Percentiles rank a stretch among this genome's conserved stretches.
phyloP scores from a whole-genome alignment of 2,113 vertebrate genomes.

The Pollimyrus isidori region DNA sequence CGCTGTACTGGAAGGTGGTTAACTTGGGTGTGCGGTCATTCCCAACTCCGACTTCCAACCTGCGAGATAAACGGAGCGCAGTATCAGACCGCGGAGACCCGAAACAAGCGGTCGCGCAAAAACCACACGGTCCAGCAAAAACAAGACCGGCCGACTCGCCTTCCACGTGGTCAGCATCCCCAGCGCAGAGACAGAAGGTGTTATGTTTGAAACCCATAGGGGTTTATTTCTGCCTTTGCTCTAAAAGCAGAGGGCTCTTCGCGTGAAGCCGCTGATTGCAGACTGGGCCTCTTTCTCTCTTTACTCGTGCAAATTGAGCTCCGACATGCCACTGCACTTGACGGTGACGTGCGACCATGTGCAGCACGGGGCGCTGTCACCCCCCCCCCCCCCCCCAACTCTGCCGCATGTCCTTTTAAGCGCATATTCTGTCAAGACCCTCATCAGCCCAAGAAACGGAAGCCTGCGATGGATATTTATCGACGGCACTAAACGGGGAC shows the following conservation, averaged over 20 bases:
- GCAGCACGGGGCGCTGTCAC: background rate
- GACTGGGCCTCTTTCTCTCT: background rate
- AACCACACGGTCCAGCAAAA: background rate
- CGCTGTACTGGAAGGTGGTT: background rate
- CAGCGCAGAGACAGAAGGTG: background rate
- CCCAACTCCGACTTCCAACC: background rate
- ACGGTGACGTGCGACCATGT: background rate
- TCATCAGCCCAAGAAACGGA: background rate
- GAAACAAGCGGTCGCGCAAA: background rate
- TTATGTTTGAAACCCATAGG: background rate
- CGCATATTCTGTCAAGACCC: background rate
- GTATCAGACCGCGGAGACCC: background rate
- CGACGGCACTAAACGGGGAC: background rate
- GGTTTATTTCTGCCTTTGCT: background rate
- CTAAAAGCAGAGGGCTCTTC: background rate
- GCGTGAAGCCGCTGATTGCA: background rate
- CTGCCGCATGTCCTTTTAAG: background rate
- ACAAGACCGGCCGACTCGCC: background rate
- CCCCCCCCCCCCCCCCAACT: background rate
- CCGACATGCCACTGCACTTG: background rate
- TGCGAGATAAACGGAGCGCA: background rate
- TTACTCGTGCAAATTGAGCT: background rate
- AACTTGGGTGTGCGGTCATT: background rate
- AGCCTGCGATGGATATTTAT: background rate
- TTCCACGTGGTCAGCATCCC: background rate